Conservation (phyloP, 2,888 invertebrate species). For the Ichneumoninae sp. region DNA sequence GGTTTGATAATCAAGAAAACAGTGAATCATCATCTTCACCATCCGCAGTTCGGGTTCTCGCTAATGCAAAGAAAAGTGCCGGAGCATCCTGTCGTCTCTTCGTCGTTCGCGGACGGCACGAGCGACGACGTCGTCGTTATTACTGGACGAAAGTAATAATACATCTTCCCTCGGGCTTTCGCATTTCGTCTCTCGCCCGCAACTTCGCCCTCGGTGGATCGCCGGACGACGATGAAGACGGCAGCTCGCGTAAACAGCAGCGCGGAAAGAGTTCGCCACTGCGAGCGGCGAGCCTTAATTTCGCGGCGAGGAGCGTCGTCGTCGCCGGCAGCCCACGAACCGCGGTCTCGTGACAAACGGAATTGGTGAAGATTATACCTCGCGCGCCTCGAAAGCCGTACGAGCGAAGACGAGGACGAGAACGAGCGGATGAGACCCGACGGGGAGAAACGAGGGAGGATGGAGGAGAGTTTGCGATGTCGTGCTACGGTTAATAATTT, state of each 20-base stretch:
- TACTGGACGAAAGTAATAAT: constrained; percentile 9
- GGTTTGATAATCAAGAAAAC: constrained; percentile 57
- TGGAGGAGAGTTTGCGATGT: constrained; percentile 53
- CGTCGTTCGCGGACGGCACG: constrained; percentile 43
- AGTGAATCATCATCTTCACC: constrained; percentile 56
- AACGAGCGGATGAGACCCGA: constrained; percentile 13
- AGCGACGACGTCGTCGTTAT: constrained; percentile 39
- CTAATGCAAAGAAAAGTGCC: constrained; percentile 56
- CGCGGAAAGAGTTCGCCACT: neutral
- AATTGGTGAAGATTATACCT: constrained; percentile 71
- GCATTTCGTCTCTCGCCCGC: constrained; percentile 50
- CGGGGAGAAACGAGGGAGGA: constrained; percentile 21
- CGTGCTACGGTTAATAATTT: constrained; percentile 75
- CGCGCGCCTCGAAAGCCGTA: constrained; percentile 64
- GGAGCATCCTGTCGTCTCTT: constrained; percentile 33
- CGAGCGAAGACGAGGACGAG: constrained; percentile 60
- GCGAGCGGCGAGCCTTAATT: constrained; percentile 66
- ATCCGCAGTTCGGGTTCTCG: constrained; percentile 3
- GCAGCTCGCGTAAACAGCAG: constrained; percentile 14
- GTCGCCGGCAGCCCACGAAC: constrained; percentile 27
- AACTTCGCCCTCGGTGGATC: neutral
- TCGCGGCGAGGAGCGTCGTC: constrained; percentile 68
- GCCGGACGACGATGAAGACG: constrained; percentile 43
- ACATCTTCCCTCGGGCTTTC: constrained; percentile 34
- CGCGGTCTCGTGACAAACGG: constrained; percentile 78